phyloP scores from a whole-genome alignment of 2,797 vertebrate species.

The Ptychadena robeensis region DNA sequence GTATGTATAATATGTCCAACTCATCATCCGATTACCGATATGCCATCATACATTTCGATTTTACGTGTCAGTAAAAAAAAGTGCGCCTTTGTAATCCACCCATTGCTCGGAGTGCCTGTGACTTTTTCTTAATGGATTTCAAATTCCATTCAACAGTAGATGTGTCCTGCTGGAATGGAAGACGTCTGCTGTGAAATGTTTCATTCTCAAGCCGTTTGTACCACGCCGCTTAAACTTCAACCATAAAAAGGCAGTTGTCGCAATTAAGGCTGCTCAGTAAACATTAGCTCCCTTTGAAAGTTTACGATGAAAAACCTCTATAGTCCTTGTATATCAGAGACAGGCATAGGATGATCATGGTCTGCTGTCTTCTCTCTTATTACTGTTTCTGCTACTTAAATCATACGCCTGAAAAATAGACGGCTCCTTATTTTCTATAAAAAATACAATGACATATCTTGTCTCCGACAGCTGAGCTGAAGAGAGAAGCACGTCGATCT shows the following conservation, averaged over 20 bases:
- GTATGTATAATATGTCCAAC: not conserved
- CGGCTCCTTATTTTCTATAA: conserved; percentile 14
- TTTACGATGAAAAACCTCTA: not conserved
- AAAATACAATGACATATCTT: conserved; percentile 14
- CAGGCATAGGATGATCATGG: not conserved
- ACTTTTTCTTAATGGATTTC: conserved; percentile 36
- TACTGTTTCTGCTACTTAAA: not conserved
- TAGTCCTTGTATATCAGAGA: not conserved
- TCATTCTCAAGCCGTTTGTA: conserved; percentile 1
- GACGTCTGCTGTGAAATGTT: not conserved
- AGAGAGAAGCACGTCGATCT: not conserved
- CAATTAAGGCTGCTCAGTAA: conserved; percentile 6
- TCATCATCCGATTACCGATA: not conserved
- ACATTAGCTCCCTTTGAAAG: not conserved
- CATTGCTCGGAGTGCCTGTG: not conserved
- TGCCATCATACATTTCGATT: not conserved
- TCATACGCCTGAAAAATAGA: not conserved
- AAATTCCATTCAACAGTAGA: conserved; percentile 16
- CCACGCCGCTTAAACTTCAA: not conserved
- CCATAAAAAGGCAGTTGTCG: not conserved
- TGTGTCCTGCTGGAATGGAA: not conserved
- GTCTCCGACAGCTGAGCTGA: conserved; percentile 1
- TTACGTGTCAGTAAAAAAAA: not conserved
- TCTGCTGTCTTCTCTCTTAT: not conserved
- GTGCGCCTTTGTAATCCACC: not conserved